A percentile compares a stretch with the other conserved stretches of the same genome.
These are phyloP conservation scores for Papilio demoleus DNA, from an alignment of 2,888 invertebrate genomes.

Conservation along the genomic window DNA sequence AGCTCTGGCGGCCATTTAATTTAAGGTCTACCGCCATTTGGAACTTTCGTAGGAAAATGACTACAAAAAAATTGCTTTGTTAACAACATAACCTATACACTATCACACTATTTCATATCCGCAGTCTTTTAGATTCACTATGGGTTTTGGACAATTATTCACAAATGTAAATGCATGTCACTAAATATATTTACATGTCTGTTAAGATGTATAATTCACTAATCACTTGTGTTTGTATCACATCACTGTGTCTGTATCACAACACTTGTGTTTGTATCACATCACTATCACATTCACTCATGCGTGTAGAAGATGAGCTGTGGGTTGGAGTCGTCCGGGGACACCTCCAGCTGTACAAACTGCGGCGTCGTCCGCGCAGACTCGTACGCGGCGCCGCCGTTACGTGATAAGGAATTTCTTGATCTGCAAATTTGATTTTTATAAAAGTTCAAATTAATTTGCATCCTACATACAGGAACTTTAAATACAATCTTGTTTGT, in stretches of 20 bases:
- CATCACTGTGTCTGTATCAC: background rate
- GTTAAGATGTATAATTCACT: conserved; percentile 34
- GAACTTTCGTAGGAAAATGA: conserved; percentile 41
- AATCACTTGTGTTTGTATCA: conserved; percentile 25
- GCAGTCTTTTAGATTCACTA: conserved; percentile 39
- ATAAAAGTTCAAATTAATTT: background rate
- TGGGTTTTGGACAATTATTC: conserved; percentile 36
- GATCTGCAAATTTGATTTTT: conserved; percentile 66
- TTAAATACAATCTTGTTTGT: too few relatives aligned
- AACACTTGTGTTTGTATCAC: conserved; percentile 23
- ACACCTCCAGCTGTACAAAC: conserved; percentile 76
- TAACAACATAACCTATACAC: conserved; percentile 28
- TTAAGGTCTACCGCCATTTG: conserved; percentile 35
- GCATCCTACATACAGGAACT: too few relatives aligned
- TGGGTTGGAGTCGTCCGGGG: conserved; percentile 86
- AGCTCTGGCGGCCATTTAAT: conserved; percentile 26
- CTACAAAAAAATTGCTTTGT: conserved; percentile 39
- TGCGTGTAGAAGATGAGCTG: conserved; percentile 95
- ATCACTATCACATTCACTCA: conserved; percentile 58
- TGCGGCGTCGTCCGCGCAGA: conserved; percentile 79
- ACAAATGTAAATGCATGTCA: conserved; percentile 40
- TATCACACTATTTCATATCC: conserved; percentile 38
- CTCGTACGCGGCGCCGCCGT: conserved; percentile 69
- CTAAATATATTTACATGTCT: conserved; percentile 38
- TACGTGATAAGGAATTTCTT: conserved; percentile 77